Percentiles rank a stretch among this genome's conserved stretches.
Evolutionary conservation across 2,797 vertebrate genomes (phyloP).

Genomic region (Myiothlypis coronata): DNA sequence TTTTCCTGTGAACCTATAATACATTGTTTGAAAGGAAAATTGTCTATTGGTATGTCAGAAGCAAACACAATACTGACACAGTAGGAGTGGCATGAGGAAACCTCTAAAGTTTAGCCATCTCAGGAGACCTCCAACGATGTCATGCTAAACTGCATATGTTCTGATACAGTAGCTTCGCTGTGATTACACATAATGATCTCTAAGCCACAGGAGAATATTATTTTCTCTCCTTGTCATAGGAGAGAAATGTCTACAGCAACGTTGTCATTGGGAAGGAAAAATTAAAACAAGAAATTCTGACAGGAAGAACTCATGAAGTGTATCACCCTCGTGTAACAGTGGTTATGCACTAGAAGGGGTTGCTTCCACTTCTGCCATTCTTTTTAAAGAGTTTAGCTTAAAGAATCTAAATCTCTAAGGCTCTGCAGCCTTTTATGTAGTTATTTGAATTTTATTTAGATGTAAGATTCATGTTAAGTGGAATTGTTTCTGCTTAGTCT

Average conservation of each 20-base stretch:
- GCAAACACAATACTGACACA: background rate
- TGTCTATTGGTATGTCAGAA: background rate
- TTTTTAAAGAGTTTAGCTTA: background rate
- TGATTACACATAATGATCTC: conserved; percentile 39
- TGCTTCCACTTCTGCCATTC: background rate
- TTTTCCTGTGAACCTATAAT: background rate
- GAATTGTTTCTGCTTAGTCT: background rate
- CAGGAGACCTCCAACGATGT: conserved; percentile 15
- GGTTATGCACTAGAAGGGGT: background rate
- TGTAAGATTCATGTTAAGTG: background rate
- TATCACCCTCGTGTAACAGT: background rate
- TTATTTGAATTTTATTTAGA: conserved; percentile 12
- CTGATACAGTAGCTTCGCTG: conserved; percentile 22
- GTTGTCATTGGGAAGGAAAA: background rate
- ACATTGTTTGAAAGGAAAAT: background rate
- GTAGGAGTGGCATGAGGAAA: background rate
- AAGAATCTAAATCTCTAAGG: background rate
- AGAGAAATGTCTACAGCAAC: background rate
- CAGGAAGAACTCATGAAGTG: background rate
- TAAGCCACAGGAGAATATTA: background rate
- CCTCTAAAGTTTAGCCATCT: conserved; percentile 13
- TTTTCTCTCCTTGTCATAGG: conserved; percentile 25
- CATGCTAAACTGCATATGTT: conserved; percentile 35
- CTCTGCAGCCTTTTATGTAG: background rate
- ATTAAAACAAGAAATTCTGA: conserved; percentile 8